Base-by-base conservation (phyloP, 2,888 invertebrate genomes). In the Kryphioiulus occultus region DNA sequence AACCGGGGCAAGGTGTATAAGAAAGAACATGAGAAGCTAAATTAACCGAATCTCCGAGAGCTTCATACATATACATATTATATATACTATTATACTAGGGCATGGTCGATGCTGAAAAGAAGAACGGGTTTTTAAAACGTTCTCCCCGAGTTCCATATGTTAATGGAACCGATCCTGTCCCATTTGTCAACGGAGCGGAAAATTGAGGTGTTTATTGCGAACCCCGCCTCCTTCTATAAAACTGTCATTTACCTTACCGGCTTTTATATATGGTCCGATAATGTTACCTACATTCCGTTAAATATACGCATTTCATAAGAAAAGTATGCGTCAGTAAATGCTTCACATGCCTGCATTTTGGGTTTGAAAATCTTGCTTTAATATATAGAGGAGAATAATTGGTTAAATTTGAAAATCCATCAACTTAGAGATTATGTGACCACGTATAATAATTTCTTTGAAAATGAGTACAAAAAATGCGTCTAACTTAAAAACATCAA, bases 181-280 rank as follows among this genome's bases (percentile, higher is more conserved):
- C 59, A 86, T 86, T 86, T 86, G 86, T 86, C 53, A 86, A 35
- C 32, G 78, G 86, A 86, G 68, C 86, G 86, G 86, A 86, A 86
- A 86, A 86, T 86, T 86, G 86, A 86, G 86, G 86, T 86, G 86
- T 86, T 86, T 86, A 86, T 86, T 86, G 86, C 17, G 30, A 78
- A 35, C 26, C 86, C 86, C 86, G 26, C 78, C 86, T 32, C 22
- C 32, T 86, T 78, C 86, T 78, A 78, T 78, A 86, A 53, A 86
- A 19, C 78, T 86, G 86, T 86, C 86, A 86, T 32, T 86, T 86
- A 86, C 19, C 10, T 2, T n/a, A n/a, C n/a, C n/a, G 30, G 26
- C 30, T n/a, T n/a, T n/a, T 86, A 86, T 78, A 53, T 53, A 86
- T 86, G 30, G 78, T 17, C 42, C 26, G 59, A 86, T 86, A 53